Base-by-base conservation (phyloP, 2,113 vertebrate species). In the Bubo scandiacus region DNA sequence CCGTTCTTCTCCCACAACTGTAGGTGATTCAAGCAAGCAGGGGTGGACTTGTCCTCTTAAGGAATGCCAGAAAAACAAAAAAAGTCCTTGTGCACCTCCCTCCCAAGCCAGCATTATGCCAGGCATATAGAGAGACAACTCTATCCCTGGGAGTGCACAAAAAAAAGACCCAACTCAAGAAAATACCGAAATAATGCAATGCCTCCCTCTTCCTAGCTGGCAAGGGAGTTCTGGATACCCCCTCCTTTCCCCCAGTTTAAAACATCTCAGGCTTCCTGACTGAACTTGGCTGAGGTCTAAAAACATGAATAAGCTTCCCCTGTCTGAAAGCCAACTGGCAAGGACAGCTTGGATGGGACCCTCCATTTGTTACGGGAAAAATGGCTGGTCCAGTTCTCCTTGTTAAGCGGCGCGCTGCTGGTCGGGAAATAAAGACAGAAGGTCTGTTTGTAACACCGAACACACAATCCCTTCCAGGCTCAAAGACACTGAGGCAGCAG, bases 261-360 rank as follows among this genome's bases (percentile, higher is more conserved):
- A 95, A 88, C 91, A 94, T 93, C 92, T 92, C 95, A 92, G 74
- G 27, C 90, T 97, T 96, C 95, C 96, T 96, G 83, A 10, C 68
- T 95, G 77, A 58, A 43, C 95, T 96, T 96, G 96, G 96, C 96
- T 95, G 96, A 80, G 91, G 32, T 81, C 97, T 96, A 2, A 77
- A 91, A 93, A 91, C 94, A 85, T 30, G 94, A 96, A 96, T 96
- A 90, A 97, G 90, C 86, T 91, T 85, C 86, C 73, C 94, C 93
- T 96, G 97, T 96, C 90, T 7, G 10, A n/a, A 59, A 94, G 97
- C 97, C 97, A 98, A 8, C 77, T 96, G 97, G 94, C 68, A 57
- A 73, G 32, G 78, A 5, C 0, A 0, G 40, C 59, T 89, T 84
- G 96, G 93, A 90, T 30, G 92, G 90, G 92, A 93, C 92, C 34